Percentiles rank a stretch among this genome's conserved stretches.
These are phyloP conservation scores for Orientallactaga sibirica DNA, from an alignment of 2,797 vertebrate genomes.

Conservation along the genomic window DNA sequence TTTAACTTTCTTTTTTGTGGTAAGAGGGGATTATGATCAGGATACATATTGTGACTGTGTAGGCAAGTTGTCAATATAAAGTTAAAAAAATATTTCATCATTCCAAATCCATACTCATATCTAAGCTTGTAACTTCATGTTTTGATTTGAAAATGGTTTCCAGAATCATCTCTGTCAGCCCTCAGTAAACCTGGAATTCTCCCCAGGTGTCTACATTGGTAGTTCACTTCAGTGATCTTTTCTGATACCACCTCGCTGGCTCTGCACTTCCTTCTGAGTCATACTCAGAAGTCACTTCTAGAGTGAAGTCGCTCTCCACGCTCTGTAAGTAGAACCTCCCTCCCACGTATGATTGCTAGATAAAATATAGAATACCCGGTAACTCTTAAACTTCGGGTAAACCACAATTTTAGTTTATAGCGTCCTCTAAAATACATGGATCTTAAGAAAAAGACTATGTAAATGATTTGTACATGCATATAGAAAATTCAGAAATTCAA, in stretches of 20 bases:
- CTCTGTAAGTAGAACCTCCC: neutral
- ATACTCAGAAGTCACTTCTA: neutral
- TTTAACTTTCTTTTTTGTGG: conserved; percentile 2
- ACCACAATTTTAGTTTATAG: neutral
- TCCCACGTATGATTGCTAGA: neutral
- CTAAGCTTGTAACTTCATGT: neutral
- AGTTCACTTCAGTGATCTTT: neutral
- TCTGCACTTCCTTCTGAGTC: neutral
- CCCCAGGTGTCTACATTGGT: neutral
- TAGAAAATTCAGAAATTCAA: neutral
- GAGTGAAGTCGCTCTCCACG: neutral
- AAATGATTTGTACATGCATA: neutral
- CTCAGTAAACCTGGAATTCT: neutral
- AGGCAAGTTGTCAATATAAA: no score
- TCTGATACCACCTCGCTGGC: no score
- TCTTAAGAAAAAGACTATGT: no score
- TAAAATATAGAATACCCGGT: neutral
- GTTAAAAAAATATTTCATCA: neutral
- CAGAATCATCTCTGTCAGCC: neutral
- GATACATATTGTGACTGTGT: no score
- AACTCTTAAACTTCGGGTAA: neutral
- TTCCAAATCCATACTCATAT: neutral
- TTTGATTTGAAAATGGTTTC: neutral
- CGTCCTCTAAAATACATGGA: neutral
- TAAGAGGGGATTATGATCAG: no score